Percentiles rank a stretch among this genome's conserved stretches.
Evolutionary conservation across 1,140 invertebrate genomes (phyloP).

Genomic region (Globodera rostochiensis): DNA sequence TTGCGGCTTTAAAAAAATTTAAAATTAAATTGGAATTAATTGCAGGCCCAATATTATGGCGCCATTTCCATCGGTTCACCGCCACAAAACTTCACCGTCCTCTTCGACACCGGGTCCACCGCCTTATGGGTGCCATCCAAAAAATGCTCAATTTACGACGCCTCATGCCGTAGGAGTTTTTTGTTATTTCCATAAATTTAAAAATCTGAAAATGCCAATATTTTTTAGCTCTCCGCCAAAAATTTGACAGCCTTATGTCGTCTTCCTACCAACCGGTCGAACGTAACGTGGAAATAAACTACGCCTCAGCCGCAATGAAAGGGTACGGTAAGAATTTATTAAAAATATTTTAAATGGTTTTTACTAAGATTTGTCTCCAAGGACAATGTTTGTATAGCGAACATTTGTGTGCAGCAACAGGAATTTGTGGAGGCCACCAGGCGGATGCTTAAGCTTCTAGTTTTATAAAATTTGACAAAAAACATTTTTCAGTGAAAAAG

Average conservation of each 20-base stretch:
- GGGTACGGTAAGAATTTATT: slow-evolving; percentile 72
- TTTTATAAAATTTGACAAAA: no score
- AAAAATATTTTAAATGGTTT: not conserved
- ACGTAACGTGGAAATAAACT: slow-evolving; percentile 86
- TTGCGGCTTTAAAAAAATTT: no score
- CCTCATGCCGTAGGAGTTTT: slow-evolving; percentile 83
- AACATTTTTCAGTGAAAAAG: slow-evolving; percentile 74
- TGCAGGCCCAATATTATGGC: slow-evolving; percentile 94
- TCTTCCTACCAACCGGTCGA: slow-evolving; percentile 83
- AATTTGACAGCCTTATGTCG: slow-evolving; percentile 87
- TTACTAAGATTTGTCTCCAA: slow-evolving; percentile 22
- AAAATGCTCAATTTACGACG: slow-evolving; percentile 83
- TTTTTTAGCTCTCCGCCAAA: slow-evolving; percentile 81
- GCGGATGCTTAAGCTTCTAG: not conserved
- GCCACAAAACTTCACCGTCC: slow-evolving; percentile 85
- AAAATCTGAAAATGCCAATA: slow-evolving; percentile 28
- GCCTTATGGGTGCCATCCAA: slow-evolving; percentile 68
- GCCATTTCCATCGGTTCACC: slow-evolving; percentile 87
- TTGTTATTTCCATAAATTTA: not conserved
- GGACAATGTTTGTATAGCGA: slow-evolving; percentile 50
- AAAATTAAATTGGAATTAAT: slow-evolving; percentile 19
- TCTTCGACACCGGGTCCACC: slow-evolving; percentile 9
- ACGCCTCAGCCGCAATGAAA: slow-evolving; percentile 91
- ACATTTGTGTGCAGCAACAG: slow-evolving; percentile 70
- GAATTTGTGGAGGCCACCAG: slow-evolving; percentile 92